phyloP scores from a whole-genome alignment of 2,888 invertebrate genomes.

The Heliconius ismenius region DNA sequence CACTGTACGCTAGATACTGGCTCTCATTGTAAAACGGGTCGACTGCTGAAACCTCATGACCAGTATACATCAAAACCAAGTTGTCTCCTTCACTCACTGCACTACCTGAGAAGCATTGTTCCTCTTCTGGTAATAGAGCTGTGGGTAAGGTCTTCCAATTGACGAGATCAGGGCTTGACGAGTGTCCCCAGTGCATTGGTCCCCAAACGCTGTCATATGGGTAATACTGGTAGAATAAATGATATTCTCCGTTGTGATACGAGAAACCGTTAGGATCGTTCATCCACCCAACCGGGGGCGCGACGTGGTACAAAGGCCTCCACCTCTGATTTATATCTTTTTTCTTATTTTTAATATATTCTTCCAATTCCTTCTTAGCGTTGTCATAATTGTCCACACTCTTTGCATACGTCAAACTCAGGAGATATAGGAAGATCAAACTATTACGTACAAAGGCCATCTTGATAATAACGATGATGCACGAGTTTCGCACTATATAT shows the following conservation, averaged over 20 bases:
- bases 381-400: conserved; percentile 47
- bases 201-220: conserved; percentile 74
- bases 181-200: conserved; percentile 82
- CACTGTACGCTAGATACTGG: conserved; percentile 69
- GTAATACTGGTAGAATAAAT: conserved; percentile 80
- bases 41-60: conserved; percentile 51
- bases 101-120: conserved; percentile 76
- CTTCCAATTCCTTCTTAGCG: conserved; percentile 57
- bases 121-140: conserved; percentile 72
- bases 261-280: conserved; percentile 83
- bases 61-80: conserved; percentile 71
- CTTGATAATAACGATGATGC: conserved; percentile 30
- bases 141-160: conserved; percentile 76
- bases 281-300: conserved; percentile 78
- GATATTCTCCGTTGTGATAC: conserved; percentile 75
- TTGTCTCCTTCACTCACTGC: conserved; percentile 66
- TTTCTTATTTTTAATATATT: conserved; percentile 63
- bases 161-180: conserved; percentile 70
- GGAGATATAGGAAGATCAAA: conserved; percentile 47
- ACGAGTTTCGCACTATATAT: conserved; percentile 29
- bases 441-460: conserved; percentile 41
- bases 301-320: conserved; percentile 67
- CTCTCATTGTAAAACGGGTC: conserved; percentile 64
- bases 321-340: conserved; percentile 64
- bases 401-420: conserved; percentile 49